Percentiles rank a stretch among this genome's conserved stretches.
These are phyloP conservation scores for Gerris buenoi DNA, from an alignment of 1,140 invertebrate species.

Conservation along the genomic window DNA sequence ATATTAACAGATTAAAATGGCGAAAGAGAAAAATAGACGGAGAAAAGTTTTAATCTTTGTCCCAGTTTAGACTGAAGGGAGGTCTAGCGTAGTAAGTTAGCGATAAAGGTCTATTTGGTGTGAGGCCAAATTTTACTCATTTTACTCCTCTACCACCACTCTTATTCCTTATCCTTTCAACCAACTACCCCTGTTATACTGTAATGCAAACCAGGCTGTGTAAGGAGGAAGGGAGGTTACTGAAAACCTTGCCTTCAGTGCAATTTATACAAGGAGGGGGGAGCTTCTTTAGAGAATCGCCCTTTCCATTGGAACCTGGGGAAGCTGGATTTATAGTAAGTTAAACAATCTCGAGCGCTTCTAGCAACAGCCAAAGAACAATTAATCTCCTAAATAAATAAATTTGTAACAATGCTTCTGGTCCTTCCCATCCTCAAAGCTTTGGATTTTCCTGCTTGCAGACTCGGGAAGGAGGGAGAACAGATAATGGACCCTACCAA, in stretches of 20 bases:
- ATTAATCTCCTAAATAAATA: neutral
- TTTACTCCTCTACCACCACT: neutral
- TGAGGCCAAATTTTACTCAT: neutral
- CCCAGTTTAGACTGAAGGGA: neutral
- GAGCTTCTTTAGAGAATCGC: neutral
- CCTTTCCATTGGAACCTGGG: neutral
- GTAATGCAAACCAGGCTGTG: neutral
- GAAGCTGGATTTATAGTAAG: neutral
- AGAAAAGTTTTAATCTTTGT: too few relatives aligned
- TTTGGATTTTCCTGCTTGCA: too few relatives aligned
- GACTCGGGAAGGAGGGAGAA: too few relatives aligned
- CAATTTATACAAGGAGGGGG: neutral
- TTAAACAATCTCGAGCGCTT: neutral
- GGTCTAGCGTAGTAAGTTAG: neutral
- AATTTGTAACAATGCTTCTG: neutral
- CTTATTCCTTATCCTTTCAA: too few relatives aligned
- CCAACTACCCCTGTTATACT: neutral
- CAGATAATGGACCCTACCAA: too few relatives aligned
- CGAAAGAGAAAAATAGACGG: too few relatives aligned
- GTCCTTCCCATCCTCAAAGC: too few relatives aligned
- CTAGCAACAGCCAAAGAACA: neutral
- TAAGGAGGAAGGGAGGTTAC: neutral
- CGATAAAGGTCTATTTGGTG: constrained; percentile 3
- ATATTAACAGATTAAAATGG: too few relatives aligned
- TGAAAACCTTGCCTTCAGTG: neutral